phyloP scores from a whole-genome alignment of 64 coral and sea anemone species.

The Platygyra sinensis region DNA sequence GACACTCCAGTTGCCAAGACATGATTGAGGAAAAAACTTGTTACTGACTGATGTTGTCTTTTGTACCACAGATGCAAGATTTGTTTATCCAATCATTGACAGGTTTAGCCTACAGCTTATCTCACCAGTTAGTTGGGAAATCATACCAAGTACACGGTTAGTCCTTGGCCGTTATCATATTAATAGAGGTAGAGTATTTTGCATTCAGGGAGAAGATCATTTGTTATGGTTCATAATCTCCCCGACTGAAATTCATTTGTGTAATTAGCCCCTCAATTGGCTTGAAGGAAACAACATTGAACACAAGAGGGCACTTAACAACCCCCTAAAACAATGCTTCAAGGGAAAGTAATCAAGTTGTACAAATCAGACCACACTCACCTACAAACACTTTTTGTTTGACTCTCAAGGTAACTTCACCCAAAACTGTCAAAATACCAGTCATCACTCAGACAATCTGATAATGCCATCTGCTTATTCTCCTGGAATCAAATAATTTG shows the following conservation, averaged over 20 bases:
- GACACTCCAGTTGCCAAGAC: background rate
- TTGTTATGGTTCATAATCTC: too few species aligned
- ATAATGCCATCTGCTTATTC: background rate
- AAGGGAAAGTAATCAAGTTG: too few species aligned
- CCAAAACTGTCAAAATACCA: too few species aligned
- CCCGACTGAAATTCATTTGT: too few species aligned
- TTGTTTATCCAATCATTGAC: constrained; percentile 94
- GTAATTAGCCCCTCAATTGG: too few species aligned
- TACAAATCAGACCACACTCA: too few species aligned
- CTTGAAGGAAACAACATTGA: too few species aligned
- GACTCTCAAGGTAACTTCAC: background rate
- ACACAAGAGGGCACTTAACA: too few species aligned
- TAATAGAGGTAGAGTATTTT: too few species aligned
- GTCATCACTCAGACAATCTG: too few species aligned
- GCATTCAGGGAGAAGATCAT: too few species aligned
- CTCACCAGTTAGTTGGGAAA: constrained; percentile 97
- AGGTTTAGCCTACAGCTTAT: constrained; percentile 92
- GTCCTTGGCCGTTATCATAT: background rate
- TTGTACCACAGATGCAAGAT: constrained; percentile 70
- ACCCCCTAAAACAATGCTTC: too few species aligned
- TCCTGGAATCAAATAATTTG: background rate
- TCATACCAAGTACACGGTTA: constrained; percentile 95
- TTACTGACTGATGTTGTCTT: background rate
- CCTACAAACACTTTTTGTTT: background rate
- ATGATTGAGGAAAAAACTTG: background rate